These are phyloP conservation scores for Drosophila nr. medialis DNA, from an alignment of 2,888 invertebrate genomes.

Conservation along the genomic window DNA sequence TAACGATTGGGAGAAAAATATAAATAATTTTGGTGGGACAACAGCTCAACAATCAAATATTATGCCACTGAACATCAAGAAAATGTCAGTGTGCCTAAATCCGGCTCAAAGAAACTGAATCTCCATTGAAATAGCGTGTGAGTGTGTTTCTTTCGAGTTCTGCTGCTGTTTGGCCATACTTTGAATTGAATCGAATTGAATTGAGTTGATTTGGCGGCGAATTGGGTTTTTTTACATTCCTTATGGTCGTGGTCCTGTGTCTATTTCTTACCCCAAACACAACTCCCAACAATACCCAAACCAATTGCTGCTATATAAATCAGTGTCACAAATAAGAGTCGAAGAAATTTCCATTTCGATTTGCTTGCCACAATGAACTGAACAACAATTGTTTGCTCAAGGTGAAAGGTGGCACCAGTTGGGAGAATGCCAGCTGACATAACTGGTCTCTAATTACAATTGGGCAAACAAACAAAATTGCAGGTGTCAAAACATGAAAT, in stretches of 20 bases:
- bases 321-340: conserved; percentile 26
- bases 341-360: conserved; percentile 31
- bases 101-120: conserved; percentile 3
- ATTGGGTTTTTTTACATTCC: conserved; percentile 10
- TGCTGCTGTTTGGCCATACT: conserved; percentile 5
- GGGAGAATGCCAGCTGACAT: conserved; percentile 56
- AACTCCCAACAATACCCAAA: background rate
- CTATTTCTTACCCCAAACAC: conserved; percentile 1
- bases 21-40: background rate
- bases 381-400: conserved; percentile 50
- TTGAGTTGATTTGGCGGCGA: conserved; percentile 46
- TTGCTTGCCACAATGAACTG: conserved; percentile 15
- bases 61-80: background rate
- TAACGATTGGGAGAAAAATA: background rate
- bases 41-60: background rate
- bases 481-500: conserved; percentile 67
- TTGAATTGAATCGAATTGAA: conserved; percentile 25
- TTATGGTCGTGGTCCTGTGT: conserved; percentile 13
- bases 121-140: conserved; percentile 19
- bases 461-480: conserved; percentile 68
- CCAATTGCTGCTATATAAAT: conserved; percentile 12
- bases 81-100: conserved; percentile 12
- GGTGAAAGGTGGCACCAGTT: conserved; percentile 23
- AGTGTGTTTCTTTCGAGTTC: conserved; percentile 16
- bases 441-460: conserved; percentile 68